Evolutionary conservation across 2,888 invertebrate species (phyloP).

Genomic region (Stenichneumon culpator): DNA sequence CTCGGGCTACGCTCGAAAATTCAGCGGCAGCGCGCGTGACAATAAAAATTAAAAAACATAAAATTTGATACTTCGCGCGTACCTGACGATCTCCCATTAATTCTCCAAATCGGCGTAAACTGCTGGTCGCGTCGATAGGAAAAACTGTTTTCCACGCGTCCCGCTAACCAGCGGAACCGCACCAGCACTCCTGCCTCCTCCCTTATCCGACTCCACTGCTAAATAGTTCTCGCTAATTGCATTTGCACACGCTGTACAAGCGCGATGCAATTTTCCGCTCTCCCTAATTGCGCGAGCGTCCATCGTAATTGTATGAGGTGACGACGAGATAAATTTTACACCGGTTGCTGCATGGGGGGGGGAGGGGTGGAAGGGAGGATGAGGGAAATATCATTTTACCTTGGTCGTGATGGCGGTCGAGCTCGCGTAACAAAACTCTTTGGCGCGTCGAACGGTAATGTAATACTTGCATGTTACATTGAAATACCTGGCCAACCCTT

Average conservation of each 20-base stretch:
- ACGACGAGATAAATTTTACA: conserved; percentile 60
- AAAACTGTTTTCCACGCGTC: conserved; percentile 36
- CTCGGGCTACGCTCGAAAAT: not conserved
- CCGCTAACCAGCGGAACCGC: conserved; percentile 32
- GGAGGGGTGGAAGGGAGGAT: too few relatives aligned
- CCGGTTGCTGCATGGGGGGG: conserved; percentile 24
- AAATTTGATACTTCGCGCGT: conserved; percentile 10
- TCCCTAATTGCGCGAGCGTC: conserved; percentile 58
- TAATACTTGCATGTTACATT: not conserved
- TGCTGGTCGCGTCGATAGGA: conserved; percentile 21
- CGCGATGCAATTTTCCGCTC: conserved; percentile 60
- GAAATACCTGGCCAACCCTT: not conserved
- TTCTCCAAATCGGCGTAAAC: conserved; percentile 44
- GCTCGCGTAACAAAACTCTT: conserved; percentile 8
- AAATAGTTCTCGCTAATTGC: conserved; percentile 66
- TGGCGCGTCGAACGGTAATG: not conserved
- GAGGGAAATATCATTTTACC: conserved; percentile 15
- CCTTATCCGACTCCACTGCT: conserved; percentile 45
- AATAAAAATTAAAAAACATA: conserved; percentile 22
- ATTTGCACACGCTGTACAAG: conserved; percentile 45
- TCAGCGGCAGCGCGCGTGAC: not conserved
- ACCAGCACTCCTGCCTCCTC: conserved; percentile 36
- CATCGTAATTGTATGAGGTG: conserved; percentile 63
- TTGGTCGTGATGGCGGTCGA: not conserved
- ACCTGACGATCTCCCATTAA: conserved; percentile 37